Base-by-base conservation (phyloP, 2,797 vertebrate species). In the Poecilia wingei region DNA sequence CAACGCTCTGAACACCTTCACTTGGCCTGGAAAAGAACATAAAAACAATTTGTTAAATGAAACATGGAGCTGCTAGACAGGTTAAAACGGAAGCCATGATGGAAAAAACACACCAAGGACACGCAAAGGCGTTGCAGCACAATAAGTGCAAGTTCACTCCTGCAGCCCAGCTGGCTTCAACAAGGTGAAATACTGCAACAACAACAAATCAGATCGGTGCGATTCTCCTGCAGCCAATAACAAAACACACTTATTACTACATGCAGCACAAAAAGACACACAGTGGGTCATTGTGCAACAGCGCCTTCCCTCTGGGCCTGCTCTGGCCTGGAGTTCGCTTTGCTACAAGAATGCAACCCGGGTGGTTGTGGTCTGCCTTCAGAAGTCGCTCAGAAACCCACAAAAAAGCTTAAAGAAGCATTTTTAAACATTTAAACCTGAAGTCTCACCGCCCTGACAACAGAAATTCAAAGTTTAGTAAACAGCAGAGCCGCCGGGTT, bases 1-100 rank as follows among this genome's bases (percentile, higher is more conserved):
- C 78, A 98, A 87, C 7, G 98, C 98, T 91, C 98, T 95, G 94
- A 97, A 99, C 77, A 99, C 98, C 94, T 98, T 99, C 88, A 99
- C 98, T 90, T 99, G 98, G 74, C 98, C 98, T 99, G 81, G 81
- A 81, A 82, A 87, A 64, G 74, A 88, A 10, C 88, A 79, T 79
- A 86, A 47, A 89, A 69, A 46, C 16, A 31, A 7, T 25, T 55
- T 41, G 46, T 74, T 33, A 31, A 28, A 31, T 14, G 31, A 45
- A 47, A 64, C 4, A 64, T 47, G 22, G 1, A 31, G 33, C 39
- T 14, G 5, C 12, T 6, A 70, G 12, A 70, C 14, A 28, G 31
- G 18, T 33, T 53, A 75, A 73, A 74, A 68, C 53, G 72, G 20
- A 78, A n/a, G n/a, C 64, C 14, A 39, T 3, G 33, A 25, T 31